Evolutionary conservation across 2,113 vertebrate genomes (phyloP).

Genomic region (Triplophysa dalaica): DNA sequence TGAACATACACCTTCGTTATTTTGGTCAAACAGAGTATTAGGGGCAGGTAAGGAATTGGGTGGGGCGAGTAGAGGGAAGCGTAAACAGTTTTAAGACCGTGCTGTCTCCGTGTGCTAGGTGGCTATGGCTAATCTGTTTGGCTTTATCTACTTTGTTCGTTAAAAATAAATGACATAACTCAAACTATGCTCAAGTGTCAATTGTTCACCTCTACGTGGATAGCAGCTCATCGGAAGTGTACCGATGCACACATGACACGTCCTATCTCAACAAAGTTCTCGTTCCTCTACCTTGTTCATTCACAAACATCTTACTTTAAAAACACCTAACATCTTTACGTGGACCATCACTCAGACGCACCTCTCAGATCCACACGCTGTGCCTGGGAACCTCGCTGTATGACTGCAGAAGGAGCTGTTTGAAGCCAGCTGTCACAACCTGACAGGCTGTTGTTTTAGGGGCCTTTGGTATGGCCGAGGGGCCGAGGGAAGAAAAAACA

Average conservation of each 20-base stretch:
- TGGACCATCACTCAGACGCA: conserved; percentile 14
- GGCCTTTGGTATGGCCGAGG: conserved; percentile 80
- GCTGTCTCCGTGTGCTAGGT: no score
- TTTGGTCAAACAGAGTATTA: no score
- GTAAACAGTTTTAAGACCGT: no score
- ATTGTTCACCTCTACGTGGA: no score
- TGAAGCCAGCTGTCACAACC: conserved; percentile 85
- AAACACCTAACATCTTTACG: conserved; percentile 39
- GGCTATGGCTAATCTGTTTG: no score
- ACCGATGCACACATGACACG: not conserved
- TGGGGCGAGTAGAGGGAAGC: no score
- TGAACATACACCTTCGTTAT: no score
- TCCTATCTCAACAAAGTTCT: conserved; percentile 12
- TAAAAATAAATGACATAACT: no score
- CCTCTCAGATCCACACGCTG: conserved; percentile 39
- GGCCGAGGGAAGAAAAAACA: conserved; percentile 81
- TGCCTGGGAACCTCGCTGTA: conserved; percentile 74
- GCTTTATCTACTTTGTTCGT: no score
- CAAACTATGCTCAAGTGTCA: no score
- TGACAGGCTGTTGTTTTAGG: conserved; percentile 85
- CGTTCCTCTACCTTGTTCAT: not conserved
- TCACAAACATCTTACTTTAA: conserved; percentile 25
- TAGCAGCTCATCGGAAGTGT: no score
- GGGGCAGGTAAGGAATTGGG: no score
- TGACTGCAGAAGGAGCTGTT: conserved; percentile 79